Evolutionary conservation across 2,113 vertebrate genomes (phyloP), one percentile per base, ranked within the genome.

Genomic region (Cyprinodon tularosa): DNA sequence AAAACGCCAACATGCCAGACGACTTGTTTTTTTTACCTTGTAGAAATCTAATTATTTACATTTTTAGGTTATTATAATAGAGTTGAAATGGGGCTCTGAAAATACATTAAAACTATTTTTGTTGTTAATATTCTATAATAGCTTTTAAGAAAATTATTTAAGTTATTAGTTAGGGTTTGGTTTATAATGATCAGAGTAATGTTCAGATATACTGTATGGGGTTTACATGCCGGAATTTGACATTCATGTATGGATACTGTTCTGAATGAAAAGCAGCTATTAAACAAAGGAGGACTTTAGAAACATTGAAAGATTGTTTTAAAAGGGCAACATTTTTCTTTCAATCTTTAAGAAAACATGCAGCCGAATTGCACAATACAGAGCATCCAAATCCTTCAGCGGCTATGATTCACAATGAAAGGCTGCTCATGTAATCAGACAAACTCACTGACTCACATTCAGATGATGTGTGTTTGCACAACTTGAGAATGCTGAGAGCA

Each of bases 391-490:
- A 74, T 72, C 44, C 61, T 39, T 71, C 40, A 38, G 14, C 14
- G 4, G 11, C 9, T 29, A 57, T n/a, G 68, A 71, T 71, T 57
- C 68, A 10, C 68, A 65, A 73, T 48, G 66, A 78, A 57, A 83
- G 60, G 37, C 69, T 47, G 50, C 79, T 80, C n/a, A 0, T 40
- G 65, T 72, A 78, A 82, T 80, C 66, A 85, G 66, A 73, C 69
- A 66, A 83, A 84, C 68, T 66, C 77, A 42, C 15, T 20, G 5
- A 44, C 65, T 73, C 70, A 65, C 3, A 40, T 14, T 72, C 42
- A 63, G 38, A 61, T 17, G 45, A 9, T 77, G 69, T 70, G 62
- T 38, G 20, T 66, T 48, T 64, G 44, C 48, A 29, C 13, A 12
- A 60, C 37, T 15, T 65, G 70, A 82, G 11, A 29, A 70, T 29